phyloP scores from a whole-genome alignment of 2,888 invertebrate species.

The Phytoseiulus persimilis region DNA sequence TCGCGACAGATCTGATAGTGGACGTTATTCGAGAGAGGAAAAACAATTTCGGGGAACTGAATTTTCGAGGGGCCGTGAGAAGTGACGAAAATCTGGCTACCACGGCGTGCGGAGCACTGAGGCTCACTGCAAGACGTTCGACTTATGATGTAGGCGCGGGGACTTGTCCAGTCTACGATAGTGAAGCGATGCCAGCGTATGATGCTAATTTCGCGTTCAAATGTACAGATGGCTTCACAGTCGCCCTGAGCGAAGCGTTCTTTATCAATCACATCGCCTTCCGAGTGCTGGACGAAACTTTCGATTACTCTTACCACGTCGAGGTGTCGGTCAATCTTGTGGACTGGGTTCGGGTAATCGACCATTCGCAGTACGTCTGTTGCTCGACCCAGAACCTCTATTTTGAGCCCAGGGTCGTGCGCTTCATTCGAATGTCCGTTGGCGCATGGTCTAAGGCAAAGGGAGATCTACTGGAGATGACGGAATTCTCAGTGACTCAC shows the following conservation, averaged over 20 bases:
- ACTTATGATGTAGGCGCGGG: constrained; percentile 66
- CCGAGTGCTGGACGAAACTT: constrained; percentile 88
- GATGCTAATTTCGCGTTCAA: constrained; percentile 62
- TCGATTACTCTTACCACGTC: constrained; percentile 71
- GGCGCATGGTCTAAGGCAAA: neutral
- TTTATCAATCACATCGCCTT: constrained; percentile 87
- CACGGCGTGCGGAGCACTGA: constrained; percentile 68
- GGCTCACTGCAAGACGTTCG: constrained; percentile 79
- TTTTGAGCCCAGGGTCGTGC: constrained; percentile 78
- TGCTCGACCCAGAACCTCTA: constrained; percentile 93
- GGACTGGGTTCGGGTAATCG: constrained; percentile 86
- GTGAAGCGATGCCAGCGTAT: constrained; percentile 87
- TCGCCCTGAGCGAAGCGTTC: constrained; percentile 68
- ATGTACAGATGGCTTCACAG: constrained; percentile 61
- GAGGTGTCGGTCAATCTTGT: constrained; percentile 83
- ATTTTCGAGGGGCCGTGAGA: constrained; percentile 66
- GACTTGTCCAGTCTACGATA: constrained; percentile 60
- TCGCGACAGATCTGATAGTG: constrained; percentile 49
- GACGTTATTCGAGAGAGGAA: constrained; percentile 87
- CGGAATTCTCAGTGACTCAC: neutral
- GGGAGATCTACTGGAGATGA: neutral
- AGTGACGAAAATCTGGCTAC: constrained; percentile 87
- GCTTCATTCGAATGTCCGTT: constrained; percentile 48
- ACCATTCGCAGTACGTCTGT: constrained; percentile 81
- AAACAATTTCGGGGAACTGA: constrained; percentile 66